Evolutionary conservation across 2,113 vertebrate species (phyloP).

Genomic region (Podiceps cristatus): DNA sequence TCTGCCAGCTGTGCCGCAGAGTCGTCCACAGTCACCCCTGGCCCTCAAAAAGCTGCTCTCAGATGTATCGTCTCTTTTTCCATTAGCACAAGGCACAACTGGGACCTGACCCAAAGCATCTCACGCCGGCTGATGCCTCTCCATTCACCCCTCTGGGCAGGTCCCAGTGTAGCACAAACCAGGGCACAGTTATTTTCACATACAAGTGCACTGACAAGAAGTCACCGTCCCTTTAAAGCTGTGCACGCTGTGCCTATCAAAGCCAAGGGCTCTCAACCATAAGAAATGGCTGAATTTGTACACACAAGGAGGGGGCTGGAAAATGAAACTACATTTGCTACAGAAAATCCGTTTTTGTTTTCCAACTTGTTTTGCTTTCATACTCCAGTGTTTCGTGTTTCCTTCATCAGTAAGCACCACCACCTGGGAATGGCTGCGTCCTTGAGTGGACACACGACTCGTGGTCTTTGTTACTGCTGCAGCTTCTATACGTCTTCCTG

Average conservation of each 20-base stretch:
- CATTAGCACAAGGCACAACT: background rate
- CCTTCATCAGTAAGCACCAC: background rate
- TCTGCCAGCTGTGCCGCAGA: background rate
- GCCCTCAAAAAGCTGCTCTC: background rate
- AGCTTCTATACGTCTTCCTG: conserved; percentile 2
- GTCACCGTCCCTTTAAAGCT: background rate
- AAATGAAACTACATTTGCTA: background rate
- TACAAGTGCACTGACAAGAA: background rate
- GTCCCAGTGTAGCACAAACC: background rate
- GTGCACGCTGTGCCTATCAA: background rate
- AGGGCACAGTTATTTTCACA: background rate
- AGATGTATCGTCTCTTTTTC: background rate
- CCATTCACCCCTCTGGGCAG: background rate
- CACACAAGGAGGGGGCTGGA: background rate
- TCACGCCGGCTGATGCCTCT: background rate
- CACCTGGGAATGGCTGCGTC: background rate
- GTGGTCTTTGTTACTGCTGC: background rate
- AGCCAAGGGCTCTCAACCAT: background rate
- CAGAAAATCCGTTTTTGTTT: background rate
- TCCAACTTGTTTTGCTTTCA: background rate
- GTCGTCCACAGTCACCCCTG: background rate
- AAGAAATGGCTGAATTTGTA: background rate
- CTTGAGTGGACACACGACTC: background rate
- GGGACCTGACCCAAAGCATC: background rate
- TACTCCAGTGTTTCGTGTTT: background rate